These are phyloP conservation scores for Cephus sareptanus DNA, from an alignment of 2,888 invertebrate genomes.

Conservation along the genomic window DNA sequence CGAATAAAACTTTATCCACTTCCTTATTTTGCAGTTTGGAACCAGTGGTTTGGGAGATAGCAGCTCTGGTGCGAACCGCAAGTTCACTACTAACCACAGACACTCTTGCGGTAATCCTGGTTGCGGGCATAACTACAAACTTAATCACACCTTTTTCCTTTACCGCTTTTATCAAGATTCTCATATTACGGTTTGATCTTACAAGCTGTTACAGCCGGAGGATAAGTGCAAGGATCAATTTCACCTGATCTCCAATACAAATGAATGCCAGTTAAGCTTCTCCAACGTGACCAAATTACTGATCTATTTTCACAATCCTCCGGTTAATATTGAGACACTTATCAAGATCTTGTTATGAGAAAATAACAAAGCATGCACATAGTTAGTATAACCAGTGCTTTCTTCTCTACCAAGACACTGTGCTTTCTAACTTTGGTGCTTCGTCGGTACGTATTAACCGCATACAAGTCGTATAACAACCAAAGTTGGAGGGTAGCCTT, in stretches of 20 bases:
- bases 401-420: neutral
- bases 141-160: constrained; percentile 53
- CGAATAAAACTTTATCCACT: neutral
- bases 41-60: constrained; percentile 64
- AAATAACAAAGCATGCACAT: neutral
- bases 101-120: constrained; percentile 67
- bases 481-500: neutral
- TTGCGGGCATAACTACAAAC: constrained; percentile 65
- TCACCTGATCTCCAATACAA: neutral
- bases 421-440: constrained; percentile 3
- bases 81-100: constrained; percentile 67
- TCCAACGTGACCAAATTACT: neutral
- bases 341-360: neutral
- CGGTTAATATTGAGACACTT: neutral
- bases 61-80: constrained; percentile 67
- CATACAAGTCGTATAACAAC: neutral
- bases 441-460: neutral
- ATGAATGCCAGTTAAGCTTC: neutral
- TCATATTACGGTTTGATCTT: neutral
- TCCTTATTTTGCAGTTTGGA: constrained; percentile 59
- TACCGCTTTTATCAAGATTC: constrained; percentile 13
- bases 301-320: neutral
- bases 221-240: neutral
- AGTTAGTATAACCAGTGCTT: neutral
- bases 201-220: constrained; percentile 1